Conservation (phyloP, 2,113 vertebrate species). For the Procavia capensis region DNA sequence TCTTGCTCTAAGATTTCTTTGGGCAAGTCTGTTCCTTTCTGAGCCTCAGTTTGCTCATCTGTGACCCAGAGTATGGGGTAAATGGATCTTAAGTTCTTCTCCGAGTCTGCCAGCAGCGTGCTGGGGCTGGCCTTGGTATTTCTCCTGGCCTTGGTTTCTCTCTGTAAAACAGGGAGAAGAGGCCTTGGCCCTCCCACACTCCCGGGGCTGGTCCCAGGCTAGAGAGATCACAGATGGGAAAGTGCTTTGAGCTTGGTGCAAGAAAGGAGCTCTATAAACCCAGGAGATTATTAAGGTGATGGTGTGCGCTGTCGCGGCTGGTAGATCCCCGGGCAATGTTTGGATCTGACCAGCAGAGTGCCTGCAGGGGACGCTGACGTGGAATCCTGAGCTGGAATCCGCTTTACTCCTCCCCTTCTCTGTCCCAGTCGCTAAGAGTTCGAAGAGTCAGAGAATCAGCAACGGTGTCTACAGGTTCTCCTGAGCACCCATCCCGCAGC, state of each 20-base stretch:
- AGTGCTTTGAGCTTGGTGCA: constrained; percentile 60
- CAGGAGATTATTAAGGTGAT: constrained; percentile 56
- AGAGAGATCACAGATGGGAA: constrained; percentile 80
- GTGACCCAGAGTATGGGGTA: neutral
- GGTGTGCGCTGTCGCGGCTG: too few species aligned
- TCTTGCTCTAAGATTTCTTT: constrained; percentile 21
- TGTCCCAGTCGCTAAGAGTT: too few species aligned
- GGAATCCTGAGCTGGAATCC: neutral
- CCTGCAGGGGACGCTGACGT: neutral
- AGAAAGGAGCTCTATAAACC: constrained; percentile 70
- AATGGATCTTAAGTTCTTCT: neutral
- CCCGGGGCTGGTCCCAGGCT: constrained; percentile 49
- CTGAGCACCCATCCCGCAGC: neutral
- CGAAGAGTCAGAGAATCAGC: too few species aligned
- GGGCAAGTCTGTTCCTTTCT: constrained; percentile 37
- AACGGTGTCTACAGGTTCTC: too few species aligned
- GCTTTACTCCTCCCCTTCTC: neutral
- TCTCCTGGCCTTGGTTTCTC: constrained; percentile 31
- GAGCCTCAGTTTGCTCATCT: constrained; percentile 34
- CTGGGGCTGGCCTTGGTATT: constrained; percentile 14
- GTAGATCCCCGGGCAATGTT: accelerated
- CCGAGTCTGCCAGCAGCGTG: neutral
- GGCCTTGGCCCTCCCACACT: constrained; percentile 60
- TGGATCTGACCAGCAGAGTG: constrained; percentile 55
- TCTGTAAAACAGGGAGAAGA: constrained; percentile 77